A percentile compares a stretch with the other conserved stretches of the same genome.
Evolutionary conservation across 1,140 invertebrate genomes (phyloP).

Genomic region (Delia radicum): DNA sequence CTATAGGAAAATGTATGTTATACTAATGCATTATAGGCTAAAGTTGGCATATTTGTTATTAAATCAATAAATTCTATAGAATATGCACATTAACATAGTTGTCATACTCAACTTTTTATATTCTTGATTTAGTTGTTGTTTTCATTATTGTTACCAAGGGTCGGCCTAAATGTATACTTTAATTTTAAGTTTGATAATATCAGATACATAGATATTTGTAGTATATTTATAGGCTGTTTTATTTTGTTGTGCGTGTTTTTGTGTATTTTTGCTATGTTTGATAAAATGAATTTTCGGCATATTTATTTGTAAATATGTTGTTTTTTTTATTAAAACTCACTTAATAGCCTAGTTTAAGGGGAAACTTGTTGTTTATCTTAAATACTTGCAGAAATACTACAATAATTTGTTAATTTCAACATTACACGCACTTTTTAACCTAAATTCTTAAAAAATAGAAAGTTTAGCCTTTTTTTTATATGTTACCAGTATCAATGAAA

Average conservation of each 20-base stretch:
- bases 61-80: not conserved
- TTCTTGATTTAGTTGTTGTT: not conserved
- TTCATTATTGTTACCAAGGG: not conserved
- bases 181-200: not conserved
- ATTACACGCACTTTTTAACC: not conserved
- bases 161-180: not conserved
- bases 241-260: not conserved
- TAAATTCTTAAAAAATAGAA: not conserved
- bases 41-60: not conserved
- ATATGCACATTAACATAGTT: constrained; percentile 1
- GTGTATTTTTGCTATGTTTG: not conserved
- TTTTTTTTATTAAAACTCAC: not conserved
- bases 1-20: not conserved
- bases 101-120: not conserved
- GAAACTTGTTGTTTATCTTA: not conserved
- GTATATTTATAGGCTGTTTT: not conserved
- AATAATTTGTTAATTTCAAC: not conserved
- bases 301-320: not conserved
- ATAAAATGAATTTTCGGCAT: not conserved
- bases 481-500: no score
- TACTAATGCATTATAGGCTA: not conserved
- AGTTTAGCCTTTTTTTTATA: not conserved
- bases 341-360: no score
- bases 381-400: no score
- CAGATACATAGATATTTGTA: not conserved